Conservation (phyloP, 2,888 invertebrate species). For the Exephanes ischioxanthus region DNA sequence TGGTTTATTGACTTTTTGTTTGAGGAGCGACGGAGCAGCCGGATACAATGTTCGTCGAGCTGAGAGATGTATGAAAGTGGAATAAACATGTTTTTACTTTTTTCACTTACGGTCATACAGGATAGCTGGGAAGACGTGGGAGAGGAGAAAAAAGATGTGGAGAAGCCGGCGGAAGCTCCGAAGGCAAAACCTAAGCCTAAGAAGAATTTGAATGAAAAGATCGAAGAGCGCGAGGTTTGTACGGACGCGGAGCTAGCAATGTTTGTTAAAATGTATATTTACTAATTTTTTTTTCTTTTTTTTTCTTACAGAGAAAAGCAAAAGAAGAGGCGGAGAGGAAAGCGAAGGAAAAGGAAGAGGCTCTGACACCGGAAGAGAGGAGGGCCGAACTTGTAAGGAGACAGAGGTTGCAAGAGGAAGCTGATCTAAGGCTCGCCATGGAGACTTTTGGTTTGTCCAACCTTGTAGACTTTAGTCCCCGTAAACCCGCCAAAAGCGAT, state of each 20-base stretch:
- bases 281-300: slow-evolving; percentile 32
- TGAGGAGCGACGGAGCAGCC: too few species aligned
- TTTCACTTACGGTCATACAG: slow-evolving; percentile 85
- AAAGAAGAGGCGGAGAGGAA: slow-evolving; percentile 88
- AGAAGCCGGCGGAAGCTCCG: slow-evolving; percentile 88
- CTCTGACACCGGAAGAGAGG: slow-evolving; percentile 92
- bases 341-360: slow-evolving; percentile 88
- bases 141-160: slow-evolving; percentile 92
- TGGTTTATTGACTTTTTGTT: neutral
- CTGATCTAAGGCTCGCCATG: slow-evolving; percentile 94
- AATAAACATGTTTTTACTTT: slow-evolving; percentile 47
- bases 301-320: slow-evolving; percentile 86
- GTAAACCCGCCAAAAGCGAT: slow-evolving; percentile 81
- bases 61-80: neutral
- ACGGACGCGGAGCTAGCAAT: neutral
- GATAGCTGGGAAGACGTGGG: slow-evolving; percentile 98
- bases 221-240: slow-evolving; percentile 94
- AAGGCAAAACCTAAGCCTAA: slow-evolving; percentile 90
- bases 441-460: slow-evolving; percentile 92
- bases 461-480: slow-evolving; percentile 84
- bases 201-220: slow-evolving; percentile 91
- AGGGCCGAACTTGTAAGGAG: slow-evolving; percentile 91
- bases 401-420: slow-evolving; percentile 94
- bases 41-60: neutral
- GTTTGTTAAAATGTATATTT: too few species aligned